Base-by-base conservation (phyloP, 2,888 invertebrate species). In the Cephus rjabovi region DNA sequence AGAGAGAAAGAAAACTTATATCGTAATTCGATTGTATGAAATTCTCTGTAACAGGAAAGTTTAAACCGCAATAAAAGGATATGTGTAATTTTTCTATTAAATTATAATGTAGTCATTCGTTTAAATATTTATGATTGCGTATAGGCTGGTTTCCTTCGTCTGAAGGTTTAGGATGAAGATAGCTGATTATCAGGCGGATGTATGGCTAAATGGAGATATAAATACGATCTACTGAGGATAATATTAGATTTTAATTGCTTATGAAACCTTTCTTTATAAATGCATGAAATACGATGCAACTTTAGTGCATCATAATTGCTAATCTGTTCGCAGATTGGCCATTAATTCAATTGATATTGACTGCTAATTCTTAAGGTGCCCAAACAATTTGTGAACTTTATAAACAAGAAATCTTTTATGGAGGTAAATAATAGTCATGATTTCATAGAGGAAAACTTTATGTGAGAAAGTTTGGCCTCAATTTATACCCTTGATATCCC, bases 401-500 rank as follows among this genome's bases (percentile, higher is more conserved):
- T 56, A 56, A 56, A 56, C 56, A 23, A 23, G 23, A 23, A 56
- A 23, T 56, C 2, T 2, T 56, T 56, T 56, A 23, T 56, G 9
- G 6, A 23, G 56, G 56, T 23, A 56, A 23, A 56, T 23, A 56
- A 56, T 56, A 23, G 9, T 23, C 40, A 23, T 23, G 15, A 40
- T 40, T 40, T 40, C 1, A 56, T 56, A 56, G 2, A 56, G 56
- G 9, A 56, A 56, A 23, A 56, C 23, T 56, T 4, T 1, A 56
- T 56, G 9, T 23, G 56, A 56, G 56, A 56, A 56, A 56, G 56
- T 56, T 56, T 56, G 56, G 23, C 56, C 56, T 56, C 56, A 56
- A 56, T 56, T 56, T 56, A 23, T 56, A 56, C 56, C 56, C 56
- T 56, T 56, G 56, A 69, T 30, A 56, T 30, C 40, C 68, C 79